Evolutionary conservation across 2,888 invertebrate species (phyloP).

Genomic region (Cabera pusaria): DNA sequence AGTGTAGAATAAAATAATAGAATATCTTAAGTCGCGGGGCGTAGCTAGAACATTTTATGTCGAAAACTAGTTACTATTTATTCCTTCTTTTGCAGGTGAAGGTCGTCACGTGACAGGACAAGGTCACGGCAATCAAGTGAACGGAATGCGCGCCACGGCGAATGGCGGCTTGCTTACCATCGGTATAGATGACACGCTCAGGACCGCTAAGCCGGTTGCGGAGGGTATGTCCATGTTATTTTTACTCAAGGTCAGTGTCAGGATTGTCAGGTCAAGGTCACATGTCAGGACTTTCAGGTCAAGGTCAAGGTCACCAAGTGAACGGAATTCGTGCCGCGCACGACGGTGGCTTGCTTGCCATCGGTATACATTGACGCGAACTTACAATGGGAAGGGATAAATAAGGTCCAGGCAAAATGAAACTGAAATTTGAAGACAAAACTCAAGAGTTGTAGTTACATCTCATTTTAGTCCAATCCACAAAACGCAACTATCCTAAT

Average conservation of each 20-base stretch:
- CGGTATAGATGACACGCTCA: conserved; percentile 96
- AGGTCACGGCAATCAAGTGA: conserved; percentile 98
- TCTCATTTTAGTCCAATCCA: too few species aligned
- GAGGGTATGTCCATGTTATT: too few species aligned
- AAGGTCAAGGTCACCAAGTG: conserved; percentile 98
- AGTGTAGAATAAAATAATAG: too few species aligned
- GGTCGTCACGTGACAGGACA: conserved; percentile 91
- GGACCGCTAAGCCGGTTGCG: conserved; percentile 75
- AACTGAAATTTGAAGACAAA: too few species aligned
- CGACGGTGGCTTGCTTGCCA: conserved; percentile 88
- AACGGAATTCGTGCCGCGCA: conserved; percentile 89
- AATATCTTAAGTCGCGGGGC: too few species aligned
- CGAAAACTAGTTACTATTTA: too few species aligned
- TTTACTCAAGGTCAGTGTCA: too few species aligned
- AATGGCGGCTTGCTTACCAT: conserved; percentile 89
- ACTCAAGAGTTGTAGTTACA: too few species aligned
- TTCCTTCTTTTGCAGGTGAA: conserved; percentile 81
- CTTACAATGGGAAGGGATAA: too few species aligned
- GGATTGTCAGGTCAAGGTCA: conserved; percentile 88
- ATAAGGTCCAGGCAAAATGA: too few species aligned
- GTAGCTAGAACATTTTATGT: too few species aligned
- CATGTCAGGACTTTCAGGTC: conserved; percentile 90
- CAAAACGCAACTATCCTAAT: too few species aligned
- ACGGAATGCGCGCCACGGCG: conserved; percentile 88
- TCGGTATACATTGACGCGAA: conserved; percentile 97